Base-by-base conservation (phyloP, 2,113 vertebrate species). In the Cheirogaleus medius region DNA sequence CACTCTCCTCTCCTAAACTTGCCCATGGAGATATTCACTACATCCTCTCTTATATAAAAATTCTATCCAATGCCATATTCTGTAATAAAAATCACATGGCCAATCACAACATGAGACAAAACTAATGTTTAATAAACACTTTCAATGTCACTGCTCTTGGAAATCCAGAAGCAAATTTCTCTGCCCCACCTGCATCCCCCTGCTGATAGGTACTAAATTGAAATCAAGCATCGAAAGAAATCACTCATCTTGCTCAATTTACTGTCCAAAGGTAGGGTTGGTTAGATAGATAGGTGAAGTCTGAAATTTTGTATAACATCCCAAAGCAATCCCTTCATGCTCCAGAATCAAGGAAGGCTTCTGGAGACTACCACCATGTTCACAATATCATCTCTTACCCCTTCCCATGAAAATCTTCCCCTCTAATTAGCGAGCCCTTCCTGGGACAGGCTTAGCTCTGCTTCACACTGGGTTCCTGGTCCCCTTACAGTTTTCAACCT, bases 221-320 rank as follows among this genome's bases (percentile, higher is more conserved):
- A 96, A 97, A 82, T 49, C 77, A 84, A 93, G n/a, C 32, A 49
- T 68, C 27, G 29, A 68, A 83, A 93, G 4, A 39, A 73, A 82
- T 25, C n/a, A n/a, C 34, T 87, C 44, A 60, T 52, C 27, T 64
- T 66, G 29, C 44, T 25, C 52, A 49, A 76, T 54, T 44, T 49
- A 76, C 52, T 77, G 32, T 42, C 49, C 58, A 85, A 95, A 81
- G n/a, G 29, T 54, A 93, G 42, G 8, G 25, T 13, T 89, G 64
- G 27, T 73, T 47, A 60, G 68, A 29, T 69, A 93, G 58, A 54
- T 44, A 68, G 66, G n/a, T 81, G 15, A 86, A 74, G 74, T 56
- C 2, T 52, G 17, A 84, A 63, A 44, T 76, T 52, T 63, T 90
- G 27, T 42, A 21, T 39, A 54, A 94, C 34, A 83, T 58, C 44